Conservation (phyloP, 2,113 vertebrate genomes). For the Osmerus eperlanus region DNA sequence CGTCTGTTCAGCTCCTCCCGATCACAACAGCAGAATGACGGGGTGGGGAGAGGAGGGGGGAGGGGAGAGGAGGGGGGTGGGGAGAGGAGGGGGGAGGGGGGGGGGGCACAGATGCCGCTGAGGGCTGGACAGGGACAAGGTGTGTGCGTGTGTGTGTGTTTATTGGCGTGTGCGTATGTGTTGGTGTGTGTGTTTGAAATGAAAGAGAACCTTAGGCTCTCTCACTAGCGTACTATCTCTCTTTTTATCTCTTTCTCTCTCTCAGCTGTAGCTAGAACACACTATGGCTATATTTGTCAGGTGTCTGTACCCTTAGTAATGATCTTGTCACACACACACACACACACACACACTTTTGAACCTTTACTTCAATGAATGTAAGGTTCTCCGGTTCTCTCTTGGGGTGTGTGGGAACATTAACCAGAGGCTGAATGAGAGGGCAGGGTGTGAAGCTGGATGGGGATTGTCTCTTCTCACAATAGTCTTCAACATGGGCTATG, state of each 20-base stretch:
- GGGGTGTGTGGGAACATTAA: constrained; percentile 50
- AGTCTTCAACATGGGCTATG: constrained; percentile 46
- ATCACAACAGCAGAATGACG: constrained; percentile 77
- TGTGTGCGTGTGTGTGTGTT: constrained; percentile 24
- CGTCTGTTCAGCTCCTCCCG: constrained; percentile 76
- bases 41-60: constrained; percentile 52
- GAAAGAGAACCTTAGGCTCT: neutral
- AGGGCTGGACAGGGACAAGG: constrained; percentile 8
- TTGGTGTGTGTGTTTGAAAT: neutral
- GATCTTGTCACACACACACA: neutral
- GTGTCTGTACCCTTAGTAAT: neutral
- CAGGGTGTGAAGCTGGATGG: constrained; percentile 56
- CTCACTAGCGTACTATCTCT: too few species aligned
- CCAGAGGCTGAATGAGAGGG: constrained; percentile 16
- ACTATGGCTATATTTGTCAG: too few species aligned
- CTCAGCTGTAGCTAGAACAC: too few species aligned
- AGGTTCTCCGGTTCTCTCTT: constrained; percentile 69
- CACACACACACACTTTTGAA: constrained; percentile 27
- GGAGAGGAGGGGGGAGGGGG: constrained; percentile 38
- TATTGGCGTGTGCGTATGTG: too few species aligned
- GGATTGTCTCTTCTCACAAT: constrained; percentile 86
- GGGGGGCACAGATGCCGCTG: constrained; percentile 12
- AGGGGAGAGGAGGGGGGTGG: constrained; percentile 55
- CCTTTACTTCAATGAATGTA: constrained; percentile 56
- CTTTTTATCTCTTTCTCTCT: too few species aligned